Evolutionary conservation across 2,113 vertebrate genomes (phyloP).

Genomic region (Macaca mulatta): DNA sequence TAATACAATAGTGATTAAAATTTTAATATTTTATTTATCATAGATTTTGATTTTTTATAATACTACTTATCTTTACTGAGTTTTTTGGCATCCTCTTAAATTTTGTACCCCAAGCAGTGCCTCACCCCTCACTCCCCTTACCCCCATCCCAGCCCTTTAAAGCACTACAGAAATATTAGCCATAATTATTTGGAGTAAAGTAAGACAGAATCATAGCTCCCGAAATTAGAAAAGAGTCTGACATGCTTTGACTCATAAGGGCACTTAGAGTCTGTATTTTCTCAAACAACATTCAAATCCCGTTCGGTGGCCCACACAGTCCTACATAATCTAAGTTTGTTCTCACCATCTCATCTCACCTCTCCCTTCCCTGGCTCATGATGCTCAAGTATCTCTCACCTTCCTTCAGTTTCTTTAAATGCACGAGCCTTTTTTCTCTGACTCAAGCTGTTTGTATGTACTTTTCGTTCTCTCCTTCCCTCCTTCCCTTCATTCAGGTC

Average conservation of each 20-base stretch:
- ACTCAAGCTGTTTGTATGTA: background rate
- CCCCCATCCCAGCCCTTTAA: background rate
- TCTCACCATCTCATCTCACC: background rate
- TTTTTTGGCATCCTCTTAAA: background rate
- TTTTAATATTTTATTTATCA: background rate
- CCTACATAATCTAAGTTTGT: too few relatives aligned
- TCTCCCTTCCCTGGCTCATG: background rate
- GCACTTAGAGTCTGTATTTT: background rate
- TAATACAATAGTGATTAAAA: background rate
- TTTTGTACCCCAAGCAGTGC: background rate
- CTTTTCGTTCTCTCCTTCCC: background rate
- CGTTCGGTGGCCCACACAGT: background rate
- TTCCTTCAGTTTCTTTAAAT: background rate
- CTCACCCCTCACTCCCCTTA: background rate
- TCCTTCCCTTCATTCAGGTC: background rate
- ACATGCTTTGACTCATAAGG: background rate
- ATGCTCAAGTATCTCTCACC: background rate
- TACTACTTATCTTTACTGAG: background rate
- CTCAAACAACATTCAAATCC: background rate
- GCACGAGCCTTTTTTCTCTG: background rate
- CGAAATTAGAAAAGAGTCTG: background rate
- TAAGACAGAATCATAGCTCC: background rate
- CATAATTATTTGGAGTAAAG: background rate
- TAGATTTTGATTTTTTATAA: background rate
- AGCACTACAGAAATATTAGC: background rate